Percentiles rank a stretch among this genome's conserved stretches.
Conservation (phyloP, 2,797 vertebrate species). For the Enteromius afrohamiltoni region DNA sequence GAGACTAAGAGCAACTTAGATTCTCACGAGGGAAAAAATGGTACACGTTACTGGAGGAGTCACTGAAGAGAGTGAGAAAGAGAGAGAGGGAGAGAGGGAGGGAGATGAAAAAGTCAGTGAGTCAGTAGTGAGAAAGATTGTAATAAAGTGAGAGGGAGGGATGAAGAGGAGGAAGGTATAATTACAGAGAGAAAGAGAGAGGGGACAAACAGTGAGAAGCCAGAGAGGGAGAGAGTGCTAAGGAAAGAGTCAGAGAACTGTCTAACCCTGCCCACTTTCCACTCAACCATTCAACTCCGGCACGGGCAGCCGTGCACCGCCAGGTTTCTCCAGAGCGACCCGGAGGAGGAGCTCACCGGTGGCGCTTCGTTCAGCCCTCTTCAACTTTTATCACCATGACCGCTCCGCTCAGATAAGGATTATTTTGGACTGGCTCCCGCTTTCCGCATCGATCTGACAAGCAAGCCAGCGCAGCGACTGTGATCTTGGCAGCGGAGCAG, state of each 20-base stretch:
- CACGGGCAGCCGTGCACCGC: slow-evolving; percentile 58
- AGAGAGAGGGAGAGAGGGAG: slow-evolving; percentile 49
- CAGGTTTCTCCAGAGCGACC: slow-evolving; percentile 60
- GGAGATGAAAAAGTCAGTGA: slow-evolving; percentile 61
- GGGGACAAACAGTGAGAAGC: slow-evolving; percentile 64
- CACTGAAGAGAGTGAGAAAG: slow-evolving; percentile 55
- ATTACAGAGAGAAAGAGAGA: slow-evolving; percentile 73
- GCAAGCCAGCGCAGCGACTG: slow-evolving; percentile 37
- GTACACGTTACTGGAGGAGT: slow-evolving; percentile 64
- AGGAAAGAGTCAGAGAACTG: slow-evolving; percentile 65
- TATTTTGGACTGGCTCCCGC: slow-evolving; percentile 50
- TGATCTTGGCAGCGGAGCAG: slow-evolving; percentile 50
- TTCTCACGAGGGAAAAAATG: slow-evolving; percentile 53
- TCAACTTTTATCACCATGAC: slow-evolving; percentile 50
- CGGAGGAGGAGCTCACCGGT: slow-evolving; percentile 21
- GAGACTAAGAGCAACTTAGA: slow-evolving; percentile 50
- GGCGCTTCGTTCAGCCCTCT: slow-evolving; percentile 15
- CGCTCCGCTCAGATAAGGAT: slow-evolving; percentile 59
- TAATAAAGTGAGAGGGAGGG: slow-evolving; percentile 75
- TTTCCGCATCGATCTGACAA: slow-evolving; percentile 31
- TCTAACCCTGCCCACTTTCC: slow-evolving; percentile 77
- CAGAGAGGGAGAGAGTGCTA: slow-evolving; percentile 60
- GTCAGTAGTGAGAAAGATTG: slow-evolving; percentile 74
- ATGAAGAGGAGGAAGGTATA: slow-evolving; percentile 76
- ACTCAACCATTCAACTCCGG: slow-evolving; percentile 71